Conservation (phyloP, 2,797 vertebrate species). For the Coranthus polyacanthus region DNA sequence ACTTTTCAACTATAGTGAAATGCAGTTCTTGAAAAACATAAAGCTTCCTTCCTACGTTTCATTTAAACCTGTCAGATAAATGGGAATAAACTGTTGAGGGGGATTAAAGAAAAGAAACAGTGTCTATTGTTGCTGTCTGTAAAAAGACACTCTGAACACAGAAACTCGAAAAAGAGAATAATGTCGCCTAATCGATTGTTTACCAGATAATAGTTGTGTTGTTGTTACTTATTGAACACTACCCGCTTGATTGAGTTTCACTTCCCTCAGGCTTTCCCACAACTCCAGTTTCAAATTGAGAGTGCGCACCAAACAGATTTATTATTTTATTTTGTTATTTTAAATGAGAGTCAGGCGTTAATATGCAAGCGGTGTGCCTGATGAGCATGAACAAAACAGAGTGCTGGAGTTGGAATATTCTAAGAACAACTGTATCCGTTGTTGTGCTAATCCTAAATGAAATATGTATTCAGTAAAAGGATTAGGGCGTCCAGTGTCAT, state of each 20-base stretch:
- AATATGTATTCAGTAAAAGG: constrained; percentile 89
- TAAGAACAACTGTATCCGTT: constrained; percentile 84
- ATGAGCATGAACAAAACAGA: constrained; percentile 78
- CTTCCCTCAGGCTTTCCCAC: constrained; percentile 74
- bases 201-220: constrained; percentile 64
- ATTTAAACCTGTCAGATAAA: constrained; percentile 41
- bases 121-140: constrained; percentile 51
- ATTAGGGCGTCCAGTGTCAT: constrained; percentile 89
- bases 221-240: constrained; percentile 63
- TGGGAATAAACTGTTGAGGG: constrained; percentile 33
- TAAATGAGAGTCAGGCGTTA: constrained; percentile 68
- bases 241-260: constrained; percentile 80
- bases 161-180: constrained; percentile 58
- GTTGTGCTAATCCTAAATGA: constrained; percentile 88
- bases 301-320: constrained; percentile 44
- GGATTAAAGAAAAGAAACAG: constrained; percentile 54
- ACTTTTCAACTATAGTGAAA: constrained; percentile 20
- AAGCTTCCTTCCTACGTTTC: constrained; percentile 40
- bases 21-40: constrained; percentile 41
- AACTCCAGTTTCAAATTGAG: constrained; percentile 35
- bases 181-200: constrained; percentile 69
- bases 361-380: constrained; percentile 67
- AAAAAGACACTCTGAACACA: constrained; percentile 52
- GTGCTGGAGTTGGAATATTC: constrained; percentile 76
- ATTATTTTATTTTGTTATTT: constrained; percentile 71